phyloP scores from a whole-genome alignment of 1,140 invertebrate species.

The Drosophila nigrodunni region DNA sequence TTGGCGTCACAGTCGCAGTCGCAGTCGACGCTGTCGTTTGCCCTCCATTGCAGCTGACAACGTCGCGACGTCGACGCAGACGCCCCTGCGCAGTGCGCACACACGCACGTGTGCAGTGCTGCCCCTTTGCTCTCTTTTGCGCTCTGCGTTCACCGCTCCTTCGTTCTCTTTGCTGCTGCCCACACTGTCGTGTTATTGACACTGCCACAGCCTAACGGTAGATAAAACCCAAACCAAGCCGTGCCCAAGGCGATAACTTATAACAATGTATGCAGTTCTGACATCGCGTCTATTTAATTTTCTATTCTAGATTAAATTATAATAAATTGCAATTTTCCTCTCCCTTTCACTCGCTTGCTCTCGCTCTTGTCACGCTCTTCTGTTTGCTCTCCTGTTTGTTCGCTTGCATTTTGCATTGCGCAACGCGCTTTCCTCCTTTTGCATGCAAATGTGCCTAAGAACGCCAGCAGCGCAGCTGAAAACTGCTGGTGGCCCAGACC shows the following conservation, averaged over 20 bases:
- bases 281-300: conserved; percentile 71
- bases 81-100: conserved; percentile 50
- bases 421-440: conserved; percentile 58
- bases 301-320: conserved; percentile 82
- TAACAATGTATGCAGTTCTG: conserved; percentile 72
- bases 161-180: not conserved
- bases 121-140: not conserved
- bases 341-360: conserved; percentile 13
- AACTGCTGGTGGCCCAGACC: conserved; percentile 36
- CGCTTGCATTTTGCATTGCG: conserved; percentile 57
- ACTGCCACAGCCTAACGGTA: conserved; percentile 73
- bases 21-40: conserved; percentile 61
- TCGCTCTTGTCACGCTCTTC: conserved; percentile 9
- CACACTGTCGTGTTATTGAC: conserved; percentile 69
- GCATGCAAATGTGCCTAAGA: conserved; percentile 31
- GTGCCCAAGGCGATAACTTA: conserved; percentile 54
- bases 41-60: conserved; percentile 57
- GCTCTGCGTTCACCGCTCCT: not conserved
- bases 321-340: conserved; percentile 75
- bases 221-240: conserved; percentile 70
- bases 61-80: conserved; percentile 33
- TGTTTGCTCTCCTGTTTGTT: not conserved
- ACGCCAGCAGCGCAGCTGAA: conserved; percentile 2
- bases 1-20: conserved; percentile 19
- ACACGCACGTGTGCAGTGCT: conserved; percentile 41